Evolutionary conservation across 2,113 vertebrate genomes (phyloP), one percentile per base, ranked within the genome.

Genomic region (Sarotherodon lohbergeri): DNA sequence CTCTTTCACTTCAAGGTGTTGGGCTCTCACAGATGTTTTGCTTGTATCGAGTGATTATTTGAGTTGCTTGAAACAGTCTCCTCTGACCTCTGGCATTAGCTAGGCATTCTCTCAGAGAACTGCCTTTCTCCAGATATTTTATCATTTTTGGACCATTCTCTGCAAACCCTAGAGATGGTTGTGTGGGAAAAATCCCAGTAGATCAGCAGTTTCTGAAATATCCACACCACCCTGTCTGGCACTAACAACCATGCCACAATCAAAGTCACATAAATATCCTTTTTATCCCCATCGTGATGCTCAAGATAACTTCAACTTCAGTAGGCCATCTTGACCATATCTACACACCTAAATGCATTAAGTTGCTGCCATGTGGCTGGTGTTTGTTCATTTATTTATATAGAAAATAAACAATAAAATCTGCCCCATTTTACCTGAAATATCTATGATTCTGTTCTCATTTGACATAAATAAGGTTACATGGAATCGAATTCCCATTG

Each of bases 171-270:
- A 17, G 39, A 73, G 5, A 73, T 7, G 14, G 9, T 2, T 46
- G 41, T 46, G n/a, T 5, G 34, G 36, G 46, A n/a, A 43, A 61
- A 41, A 24, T 41, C 36, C n/a, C 36, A 71, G 63, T 41, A 71
- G 68, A 46, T 27, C 68, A 46, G 39, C 68, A 27, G 68, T 73
- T 73, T 73, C 68, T 73, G 41, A 73, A 27, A 46, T 46, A 73
- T 6, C 46, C 68, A 73, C 22, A 27, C 22, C 39, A 73, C 5
- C 1, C 68, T 27, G 22, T 73, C 39, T 46, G 68, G 39, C 68
- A 73, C 39, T 2, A 73, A 73, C 39, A 27, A 46, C 2, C 39
- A 46, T 4, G 2, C 1, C 13, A 27, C n/a, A 27, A 5, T 68
- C 11, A 43, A 0, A 10, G 8, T 6, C 63, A 4, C 36, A 14